These are phyloP conservation scores for Cyphomyrus plagiostoma DNA, from an alignment of 2,113 vertebrate genomes.

Conservation along the genomic window DNA sequence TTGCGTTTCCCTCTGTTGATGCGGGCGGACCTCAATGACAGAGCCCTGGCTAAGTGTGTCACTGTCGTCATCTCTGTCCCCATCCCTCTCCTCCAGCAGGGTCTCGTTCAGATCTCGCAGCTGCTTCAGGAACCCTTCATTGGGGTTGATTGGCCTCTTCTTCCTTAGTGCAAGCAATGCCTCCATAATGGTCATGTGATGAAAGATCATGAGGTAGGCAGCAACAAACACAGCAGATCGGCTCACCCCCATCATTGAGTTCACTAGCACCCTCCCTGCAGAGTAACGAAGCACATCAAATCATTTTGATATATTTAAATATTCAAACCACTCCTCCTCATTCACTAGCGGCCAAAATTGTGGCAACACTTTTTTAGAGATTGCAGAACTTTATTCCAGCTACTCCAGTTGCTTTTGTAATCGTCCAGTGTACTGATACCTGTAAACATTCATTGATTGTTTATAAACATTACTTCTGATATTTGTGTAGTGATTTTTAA, in stretches of 20 bases:
- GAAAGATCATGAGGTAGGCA: conserved; percentile 97
- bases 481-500: background rate
- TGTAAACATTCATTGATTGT: background rate
- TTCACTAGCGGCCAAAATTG: background rate
- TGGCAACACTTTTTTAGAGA: background rate
- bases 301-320: background rate
- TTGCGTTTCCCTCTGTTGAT: conserved; percentile 41
- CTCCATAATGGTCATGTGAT: conserved; percentile 83
- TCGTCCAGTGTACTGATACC: background rate
- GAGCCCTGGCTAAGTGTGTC: conserved; percentile 70
- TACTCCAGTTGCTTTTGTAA: background rate
- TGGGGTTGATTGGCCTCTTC: conserved; percentile 84
- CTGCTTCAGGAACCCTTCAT: conserved; percentile 89
- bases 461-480: background rate
- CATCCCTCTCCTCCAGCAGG: conserved; percentile 77
- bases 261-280: conserved; percentile 86
- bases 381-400: background rate
- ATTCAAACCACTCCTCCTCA: background rate
- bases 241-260: conserved; percentile 91
- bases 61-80: conserved; percentile 42
- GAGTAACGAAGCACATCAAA: background rate
- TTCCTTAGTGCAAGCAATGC: conserved; percentile 78
- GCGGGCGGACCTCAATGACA: conserved; percentile 49
- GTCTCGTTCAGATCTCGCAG: conserved; percentile 84
- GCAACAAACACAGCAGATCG: conserved; percentile 82